phyloP scores from a whole-genome alignment of 2,797 vertebrate species.

The Poeciliopsis gracilis region DNA sequence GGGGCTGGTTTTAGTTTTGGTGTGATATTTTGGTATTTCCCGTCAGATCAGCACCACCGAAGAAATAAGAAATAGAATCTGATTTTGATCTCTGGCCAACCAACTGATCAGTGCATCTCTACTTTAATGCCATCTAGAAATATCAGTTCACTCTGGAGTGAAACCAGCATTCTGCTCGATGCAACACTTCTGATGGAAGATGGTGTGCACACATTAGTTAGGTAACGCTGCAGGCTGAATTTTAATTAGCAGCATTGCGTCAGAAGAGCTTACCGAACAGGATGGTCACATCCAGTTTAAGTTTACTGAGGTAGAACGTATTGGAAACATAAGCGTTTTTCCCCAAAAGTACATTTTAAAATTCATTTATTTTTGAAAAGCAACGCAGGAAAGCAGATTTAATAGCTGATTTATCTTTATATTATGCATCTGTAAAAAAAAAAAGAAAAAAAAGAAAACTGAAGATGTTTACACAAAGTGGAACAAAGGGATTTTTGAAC shows the following conservation, averaged over 20 bases:
- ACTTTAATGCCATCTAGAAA: neutral
- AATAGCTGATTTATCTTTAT: neutral
- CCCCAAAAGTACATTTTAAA: slow-evolving; percentile 1
- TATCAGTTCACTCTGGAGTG: neutral
- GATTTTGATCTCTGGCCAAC: neutral
- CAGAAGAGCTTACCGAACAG: slow-evolving; percentile 12
- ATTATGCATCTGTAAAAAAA: neutral
- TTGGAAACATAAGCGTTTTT: slow-evolving; percentile 11
- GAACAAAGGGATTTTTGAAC: slow-evolving; percentile 3
- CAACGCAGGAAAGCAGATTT: neutral
- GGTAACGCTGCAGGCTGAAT: neutral
- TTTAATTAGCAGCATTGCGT: slow-evolving; percentile 12
- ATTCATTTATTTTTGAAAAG: neutral
- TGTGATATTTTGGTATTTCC: neutral
- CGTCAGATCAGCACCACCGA: neutral
- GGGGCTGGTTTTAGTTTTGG: neutral
- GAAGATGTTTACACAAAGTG: neutral
- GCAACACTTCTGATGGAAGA: neutral
- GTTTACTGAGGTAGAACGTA: slow-evolving; percentile 56
- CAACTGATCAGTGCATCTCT: neutral
- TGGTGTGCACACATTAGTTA: neutral
- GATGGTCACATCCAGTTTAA: slow-evolving; percentile 45
- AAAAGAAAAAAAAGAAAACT: neutral
- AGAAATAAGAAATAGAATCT: neutral
- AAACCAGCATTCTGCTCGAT: neutral